Evolutionary conservation across 2,113 vertebrate species (phyloP).

Genomic region (Leucoraja erinaceus): DNA sequence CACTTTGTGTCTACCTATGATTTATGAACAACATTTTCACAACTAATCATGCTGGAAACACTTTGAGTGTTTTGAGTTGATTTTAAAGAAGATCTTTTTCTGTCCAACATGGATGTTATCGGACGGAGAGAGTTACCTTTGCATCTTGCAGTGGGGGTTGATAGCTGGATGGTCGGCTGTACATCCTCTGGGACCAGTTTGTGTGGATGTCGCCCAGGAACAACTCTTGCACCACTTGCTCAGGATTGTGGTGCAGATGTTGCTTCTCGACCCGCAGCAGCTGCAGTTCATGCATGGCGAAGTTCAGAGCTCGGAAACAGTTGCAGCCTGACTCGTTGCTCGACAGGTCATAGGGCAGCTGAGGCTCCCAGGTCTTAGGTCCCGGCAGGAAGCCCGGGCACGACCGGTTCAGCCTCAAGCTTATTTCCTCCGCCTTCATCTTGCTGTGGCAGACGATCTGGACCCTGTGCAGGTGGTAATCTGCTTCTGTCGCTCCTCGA

Average conservation of each 20-base stretch:
- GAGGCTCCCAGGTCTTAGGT: conserved; percentile 62
- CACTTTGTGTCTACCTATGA: too few species aligned
- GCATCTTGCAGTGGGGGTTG: conserved; percentile 83
- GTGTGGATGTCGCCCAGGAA: conserved; percentile 92
- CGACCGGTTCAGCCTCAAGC: conserved; percentile 64
- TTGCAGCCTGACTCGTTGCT: conserved; percentile 70
- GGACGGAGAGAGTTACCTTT: conserved; percentile 65
- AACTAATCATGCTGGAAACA: too few species aligned
- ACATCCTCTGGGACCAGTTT: conserved; percentile 75
- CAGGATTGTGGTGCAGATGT: conserved; percentile 78
- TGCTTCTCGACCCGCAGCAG: conserved; percentile 88
- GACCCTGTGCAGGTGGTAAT: conserved; percentile 77
- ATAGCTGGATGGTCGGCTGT: conserved; percentile 87
- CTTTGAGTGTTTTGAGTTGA: too few species aligned
- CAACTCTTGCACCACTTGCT: conserved; percentile 85
- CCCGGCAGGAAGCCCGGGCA: conserved; percentile 63
- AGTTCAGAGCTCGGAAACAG: conserved; percentile 78
- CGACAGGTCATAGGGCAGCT: conserved; percentile 70
- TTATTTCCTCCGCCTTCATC: conserved; percentile 61
- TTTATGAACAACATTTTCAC: too few species aligned
- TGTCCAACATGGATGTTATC: background rate
- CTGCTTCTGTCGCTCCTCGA: conserved; percentile 83
- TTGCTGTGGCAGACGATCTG: conserved; percentile 76
- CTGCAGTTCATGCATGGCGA: conserved; percentile 92
- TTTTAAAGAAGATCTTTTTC: too few species aligned